Base-by-base conservation (phyloP, 2,797 vertebrate genomes). In the Euphonia xanthogaster region DNA sequence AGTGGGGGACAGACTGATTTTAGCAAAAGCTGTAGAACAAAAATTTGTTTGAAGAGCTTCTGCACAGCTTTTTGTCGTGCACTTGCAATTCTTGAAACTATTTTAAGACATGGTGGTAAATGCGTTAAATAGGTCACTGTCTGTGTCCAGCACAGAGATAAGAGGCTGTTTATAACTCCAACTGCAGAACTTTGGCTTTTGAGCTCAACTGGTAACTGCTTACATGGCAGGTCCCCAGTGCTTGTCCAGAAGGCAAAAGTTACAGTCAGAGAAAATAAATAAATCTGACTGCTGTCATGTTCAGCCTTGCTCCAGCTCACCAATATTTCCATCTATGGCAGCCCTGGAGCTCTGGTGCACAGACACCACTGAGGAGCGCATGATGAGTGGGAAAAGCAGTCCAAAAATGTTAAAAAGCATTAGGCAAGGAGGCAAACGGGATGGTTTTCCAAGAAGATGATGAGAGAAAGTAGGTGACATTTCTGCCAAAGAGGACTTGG, bases 121-220 rank as follows among this genome's bases (percentile, higher is more conserved):
- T 31, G 80, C 60, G 91, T 91, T 94, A 95, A 96, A 94, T 80
- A 86, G 85, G 93, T 94, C 94, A 60, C 65, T n/a, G 40, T 57
- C 71, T 86, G 45, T 90, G 87, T 94, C 95, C 92, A 92, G 88
- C 88, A 13, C 71, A 65, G 75, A 91, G 87, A 94, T 92, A 83
- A 87, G 78, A 73, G 61, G 65, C 68, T 94, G 93, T 96, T 96
- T 94, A 80, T 60, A 74, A 86, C 63, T 92, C 53, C 65, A 67
- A 2, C 48, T 74, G 61, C 87, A 96, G 85, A 96, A 82, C 71
- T 95, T 96, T 66, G 86, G 66, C 66, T 94, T 82, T 73, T 82
- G 71, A 92, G 84, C 63, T 94, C 83, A 76, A 73, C 66, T 90
- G 88, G 91, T 96, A 93, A 92, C 70, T 92, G 86, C 87, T 96